Conservation (phyloP, 2,797 vertebrate genomes). For the Phalanger gymnotis region DNA sequence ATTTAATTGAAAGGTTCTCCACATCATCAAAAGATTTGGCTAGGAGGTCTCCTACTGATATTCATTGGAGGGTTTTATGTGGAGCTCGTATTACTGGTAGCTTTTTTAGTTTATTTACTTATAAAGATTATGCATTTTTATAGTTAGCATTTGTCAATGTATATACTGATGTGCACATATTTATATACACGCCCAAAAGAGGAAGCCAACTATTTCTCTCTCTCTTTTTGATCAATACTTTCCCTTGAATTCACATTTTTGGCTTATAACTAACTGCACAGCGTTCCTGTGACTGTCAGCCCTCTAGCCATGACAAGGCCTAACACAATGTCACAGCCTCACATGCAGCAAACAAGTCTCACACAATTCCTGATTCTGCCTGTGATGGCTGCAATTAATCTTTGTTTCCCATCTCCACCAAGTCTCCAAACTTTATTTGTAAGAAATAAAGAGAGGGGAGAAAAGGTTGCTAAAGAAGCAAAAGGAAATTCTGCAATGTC, state of each 20-base stretch:
- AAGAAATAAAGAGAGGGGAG: background rate
- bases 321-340: background rate
- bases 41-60: background rate
- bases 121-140: background rate
- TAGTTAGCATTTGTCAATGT: background rate
- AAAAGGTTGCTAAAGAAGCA: background rate
- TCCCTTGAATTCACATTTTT: background rate
- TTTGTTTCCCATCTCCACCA: constrained; percentile 9
- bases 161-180: background rate
- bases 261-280: background rate
- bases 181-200: background rate
- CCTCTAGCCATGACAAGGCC: background rate
- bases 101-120: background rate
- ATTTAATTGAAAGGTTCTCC: background rate
- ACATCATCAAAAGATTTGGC: background rate
- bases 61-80: background rate
- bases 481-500: background rate
- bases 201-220: background rate
- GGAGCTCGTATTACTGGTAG: background rate
- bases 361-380: constrained; percentile 4
- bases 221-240: background rate
- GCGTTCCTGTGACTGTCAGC: background rate
- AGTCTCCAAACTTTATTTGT: background rate
- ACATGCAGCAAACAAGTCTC: background rate
- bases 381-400: constrained; percentile 42